phyloP scores from a whole-genome alignment of 2,888 invertebrate species.

The Sarcophaga rosellei region DNA sequence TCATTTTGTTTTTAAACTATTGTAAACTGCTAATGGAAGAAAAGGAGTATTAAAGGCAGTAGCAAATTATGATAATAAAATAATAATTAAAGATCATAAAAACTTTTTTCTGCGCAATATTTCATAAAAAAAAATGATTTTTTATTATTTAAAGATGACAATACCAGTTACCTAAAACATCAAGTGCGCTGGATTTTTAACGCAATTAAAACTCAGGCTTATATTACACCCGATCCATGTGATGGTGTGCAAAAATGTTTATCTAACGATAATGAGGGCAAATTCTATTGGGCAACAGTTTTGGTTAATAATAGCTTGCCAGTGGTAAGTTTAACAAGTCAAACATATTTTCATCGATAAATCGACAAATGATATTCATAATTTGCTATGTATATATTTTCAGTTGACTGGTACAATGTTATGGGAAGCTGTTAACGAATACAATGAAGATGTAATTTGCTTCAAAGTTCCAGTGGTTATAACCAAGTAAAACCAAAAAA shows the following conservation, averaged over 20 bases:
- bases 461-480: conserved; percentile 78
- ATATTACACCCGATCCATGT: conserved; percentile 78
- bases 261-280: conserved; percentile 72
- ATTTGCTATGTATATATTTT: conserved; percentile 43
- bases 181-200: conserved; percentile 78
- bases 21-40: no score
- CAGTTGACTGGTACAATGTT: conserved; percentile 80
- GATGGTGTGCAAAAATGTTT: conserved; percentile 76
- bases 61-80: conserved; percentile 16
- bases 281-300: conserved; percentile 76
- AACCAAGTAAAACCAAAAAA: conserved; percentile 66
- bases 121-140: not conserved
- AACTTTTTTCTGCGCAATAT: not conserved
- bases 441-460: conserved; percentile 75
- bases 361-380: not conserved
- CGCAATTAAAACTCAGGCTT: conserved; percentile 74
- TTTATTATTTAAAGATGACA: conserved; percentile 70
- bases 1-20: no score
- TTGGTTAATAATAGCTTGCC: conserved; percentile 75
- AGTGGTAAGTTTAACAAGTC: conserved; percentile 72
- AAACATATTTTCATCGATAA: not conserved
- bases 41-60: not conserved
- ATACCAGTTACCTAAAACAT: conserved; percentile 76
- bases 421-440: conserved; percentile 77
- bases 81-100: not conserved